phyloP scores from a whole-genome alignment of 2,888 invertebrate genomes.

The Alitta virens region DNA sequence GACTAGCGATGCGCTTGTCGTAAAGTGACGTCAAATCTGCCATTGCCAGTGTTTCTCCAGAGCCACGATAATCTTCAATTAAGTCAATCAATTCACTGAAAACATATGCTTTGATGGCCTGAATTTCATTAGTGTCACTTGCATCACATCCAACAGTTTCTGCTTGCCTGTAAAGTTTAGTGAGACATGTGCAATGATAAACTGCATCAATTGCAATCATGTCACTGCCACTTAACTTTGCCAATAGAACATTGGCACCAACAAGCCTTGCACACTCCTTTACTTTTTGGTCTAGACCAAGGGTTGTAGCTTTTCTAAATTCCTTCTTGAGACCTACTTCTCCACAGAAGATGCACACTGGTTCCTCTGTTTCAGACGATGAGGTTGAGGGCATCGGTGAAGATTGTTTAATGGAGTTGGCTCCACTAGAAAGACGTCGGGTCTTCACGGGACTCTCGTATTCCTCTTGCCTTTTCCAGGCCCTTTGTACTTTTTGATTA shows the following conservation, averaged over 20 bases:
- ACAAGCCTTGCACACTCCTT: neutral
- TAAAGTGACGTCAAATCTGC: neutral
- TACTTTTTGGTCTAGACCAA: neutral
- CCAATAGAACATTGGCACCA: neutral
- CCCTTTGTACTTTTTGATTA: no score
- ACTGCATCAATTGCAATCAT: no score
- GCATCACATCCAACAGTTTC: neutral
- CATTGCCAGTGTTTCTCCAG: neutral
- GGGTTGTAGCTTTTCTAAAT: neutral
- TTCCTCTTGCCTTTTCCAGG: no score
- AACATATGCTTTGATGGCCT: no score
- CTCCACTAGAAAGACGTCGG: neutral
- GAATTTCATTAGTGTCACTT: neutral
- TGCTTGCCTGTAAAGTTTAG: neutral
- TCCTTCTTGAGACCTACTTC: neutral
- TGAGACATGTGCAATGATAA: conserved; percentile 1
- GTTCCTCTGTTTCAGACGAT: neutral
- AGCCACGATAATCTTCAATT: neutral
- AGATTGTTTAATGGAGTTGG: neutral
- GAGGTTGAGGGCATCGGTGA: neutral
- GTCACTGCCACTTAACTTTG: neutral
- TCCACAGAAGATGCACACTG: neutral
- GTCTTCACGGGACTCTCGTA: neutral
- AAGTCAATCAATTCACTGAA: conserved; percentile 1
- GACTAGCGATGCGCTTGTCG: neutral